These are phyloP conservation scores for Marcusenius ussheri DNA, from an alignment of 2,113 vertebrate species.

Conservation along the genomic window DNA sequence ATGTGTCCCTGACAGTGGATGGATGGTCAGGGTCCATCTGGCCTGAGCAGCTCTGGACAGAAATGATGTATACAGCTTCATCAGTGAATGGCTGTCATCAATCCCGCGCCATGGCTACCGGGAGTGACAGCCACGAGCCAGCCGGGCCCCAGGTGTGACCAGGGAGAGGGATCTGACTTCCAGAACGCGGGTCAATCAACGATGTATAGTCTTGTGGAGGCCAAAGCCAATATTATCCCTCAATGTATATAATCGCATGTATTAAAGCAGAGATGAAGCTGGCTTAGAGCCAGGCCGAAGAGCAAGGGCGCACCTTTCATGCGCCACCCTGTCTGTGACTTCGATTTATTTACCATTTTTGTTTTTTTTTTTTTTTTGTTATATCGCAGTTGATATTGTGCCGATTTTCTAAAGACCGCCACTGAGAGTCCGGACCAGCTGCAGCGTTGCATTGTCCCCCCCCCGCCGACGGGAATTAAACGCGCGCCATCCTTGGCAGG, in stretches of 20 bases:
- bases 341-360: conserved; percentile 13
- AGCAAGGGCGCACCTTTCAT: background rate
- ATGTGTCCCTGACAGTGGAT: conserved; percentile 97
- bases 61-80: conserved; percentile 97
- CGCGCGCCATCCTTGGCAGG: conserved; percentile 46
- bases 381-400: background rate
- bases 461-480: conserved; percentile 16
- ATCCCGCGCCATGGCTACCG: conserved; percentile 77
- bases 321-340: background rate
- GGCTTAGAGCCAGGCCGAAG: background rate
- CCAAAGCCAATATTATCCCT: conserved; percentile 61
- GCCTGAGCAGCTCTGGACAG: conserved; percentile 85
- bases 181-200: conserved; percentile 74
- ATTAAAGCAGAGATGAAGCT: conserved; percentile 48
- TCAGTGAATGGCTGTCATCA: conserved; percentile 88
- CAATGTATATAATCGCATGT: conserved; percentile 64
- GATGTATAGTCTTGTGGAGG: conserved; percentile 65
- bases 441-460: background rate
- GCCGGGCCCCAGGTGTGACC: conserved; percentile 73
- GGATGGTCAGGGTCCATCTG: conserved; percentile 94
- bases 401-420: background rate
- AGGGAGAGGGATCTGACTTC: conserved; percentile 64
- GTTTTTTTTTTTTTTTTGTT: background rate
- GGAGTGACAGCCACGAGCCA: conserved; percentile 73
- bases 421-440: background rate